Evolutionary conservation across 2,797 vertebrate genomes (phyloP).

Genomic region (Peromyscus aztecus): DNA sequence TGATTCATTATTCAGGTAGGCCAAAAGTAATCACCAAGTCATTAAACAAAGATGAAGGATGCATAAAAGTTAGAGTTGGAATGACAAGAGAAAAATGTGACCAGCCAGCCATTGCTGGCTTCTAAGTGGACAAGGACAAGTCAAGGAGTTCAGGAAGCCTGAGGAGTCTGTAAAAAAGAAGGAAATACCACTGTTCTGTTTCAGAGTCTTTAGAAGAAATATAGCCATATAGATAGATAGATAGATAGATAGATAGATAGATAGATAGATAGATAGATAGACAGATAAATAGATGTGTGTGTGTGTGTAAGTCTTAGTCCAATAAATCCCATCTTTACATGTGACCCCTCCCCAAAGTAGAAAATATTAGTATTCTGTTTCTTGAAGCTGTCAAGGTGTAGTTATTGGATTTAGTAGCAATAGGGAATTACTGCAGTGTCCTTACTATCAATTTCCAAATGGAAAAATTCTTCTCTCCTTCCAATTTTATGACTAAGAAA

Average conservation of each 20-base stretch:
- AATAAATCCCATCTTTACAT: not conserved
- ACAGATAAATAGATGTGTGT: too few species aligned
- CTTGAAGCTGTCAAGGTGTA: not conserved
- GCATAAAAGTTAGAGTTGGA: not conserved
- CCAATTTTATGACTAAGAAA: too few species aligned
- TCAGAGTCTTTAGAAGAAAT: not conserved
- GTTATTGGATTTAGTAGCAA: not conserved
- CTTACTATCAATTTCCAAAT: not conserved
- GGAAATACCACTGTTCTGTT: not conserved
- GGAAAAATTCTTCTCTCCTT: not conserved
- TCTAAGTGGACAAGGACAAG: not conserved
- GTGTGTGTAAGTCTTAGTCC: too few species aligned
- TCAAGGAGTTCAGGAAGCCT: not conserved
- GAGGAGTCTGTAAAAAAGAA: not conserved
- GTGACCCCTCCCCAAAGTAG: not conserved
- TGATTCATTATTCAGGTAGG: not conserved
- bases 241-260: too few species aligned
- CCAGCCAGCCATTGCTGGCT: not conserved
- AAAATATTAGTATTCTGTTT: not conserved
- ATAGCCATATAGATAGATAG: too few species aligned
- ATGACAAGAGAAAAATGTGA: not conserved
- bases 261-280: too few species aligned
- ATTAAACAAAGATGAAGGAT: not conserved
- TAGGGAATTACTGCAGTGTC: not conserved
- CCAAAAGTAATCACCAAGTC: not conserved